Evolutionary conservation across 2,888 invertebrate genomes (phyloP).

Genomic region (Loripinus fragilis): DNA sequence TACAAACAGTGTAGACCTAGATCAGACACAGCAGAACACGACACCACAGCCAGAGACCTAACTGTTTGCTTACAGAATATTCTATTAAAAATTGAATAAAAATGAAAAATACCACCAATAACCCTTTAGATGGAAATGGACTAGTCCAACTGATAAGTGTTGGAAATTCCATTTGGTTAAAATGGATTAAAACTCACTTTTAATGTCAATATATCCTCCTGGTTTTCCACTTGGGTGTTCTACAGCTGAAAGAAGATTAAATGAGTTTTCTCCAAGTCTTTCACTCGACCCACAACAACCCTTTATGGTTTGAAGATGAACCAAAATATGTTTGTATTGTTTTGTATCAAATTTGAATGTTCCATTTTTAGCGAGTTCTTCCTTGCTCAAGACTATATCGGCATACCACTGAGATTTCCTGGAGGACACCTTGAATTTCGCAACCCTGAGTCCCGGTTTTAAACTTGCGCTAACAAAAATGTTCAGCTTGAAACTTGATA

Average conservation of each 20-base stretch:
- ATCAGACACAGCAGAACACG: no score
- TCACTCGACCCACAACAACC: conserved; percentile 29
- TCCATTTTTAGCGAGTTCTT: conserved; percentile 1
- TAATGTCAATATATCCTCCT: not conserved
- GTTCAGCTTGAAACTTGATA: conserved; percentile 58
- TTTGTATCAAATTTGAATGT: conserved; percentile 28
- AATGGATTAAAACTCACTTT: no score
- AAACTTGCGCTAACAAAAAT: conserved; percentile 22
- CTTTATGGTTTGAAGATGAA: not conserved
- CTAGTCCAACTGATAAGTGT: no score
- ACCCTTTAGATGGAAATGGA: no score
- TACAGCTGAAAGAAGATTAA: conserved; percentile 29
- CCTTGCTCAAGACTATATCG: not conserved
- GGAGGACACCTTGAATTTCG: not conserved
- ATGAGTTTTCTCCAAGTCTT: conserved; percentile 25
- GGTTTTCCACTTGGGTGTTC: conserved; percentile 15
- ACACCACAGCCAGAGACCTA: no score
- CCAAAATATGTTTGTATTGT: conserved; percentile 13
- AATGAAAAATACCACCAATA: no score
- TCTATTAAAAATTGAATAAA: no score
- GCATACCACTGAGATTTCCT: not conserved
- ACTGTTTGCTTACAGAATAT: no score
- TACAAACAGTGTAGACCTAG: no score
- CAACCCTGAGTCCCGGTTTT: not conserved
- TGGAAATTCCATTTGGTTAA: no score